Conservation (phyloP, 1,140 invertebrate genomes). For the Drosophila simulans region DNA sequence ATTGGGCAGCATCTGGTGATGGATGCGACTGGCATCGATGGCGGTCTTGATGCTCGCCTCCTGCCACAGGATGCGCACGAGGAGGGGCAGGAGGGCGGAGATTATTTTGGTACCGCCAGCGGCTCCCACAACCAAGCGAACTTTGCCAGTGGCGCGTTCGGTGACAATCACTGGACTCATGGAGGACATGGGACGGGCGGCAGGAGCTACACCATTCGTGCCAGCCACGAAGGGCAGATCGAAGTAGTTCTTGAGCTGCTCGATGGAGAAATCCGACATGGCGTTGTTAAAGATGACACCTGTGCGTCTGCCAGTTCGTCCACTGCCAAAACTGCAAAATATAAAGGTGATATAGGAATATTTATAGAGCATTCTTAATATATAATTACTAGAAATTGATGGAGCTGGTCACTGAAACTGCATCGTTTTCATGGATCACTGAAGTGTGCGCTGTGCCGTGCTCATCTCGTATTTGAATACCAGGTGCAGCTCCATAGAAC, state of each 20-base stretch:
- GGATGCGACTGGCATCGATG: conserved; percentile 92
- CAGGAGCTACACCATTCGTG: conserved; percentile 91
- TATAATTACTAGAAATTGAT: conserved; percentile 94
- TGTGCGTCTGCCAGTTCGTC: conserved; percentile 86
- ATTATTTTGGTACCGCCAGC: conserved; percentile 98
- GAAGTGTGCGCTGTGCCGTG: conserved; percentile 96
- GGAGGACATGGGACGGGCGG: conserved; percentile 95
- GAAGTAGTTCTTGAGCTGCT: conserved; percentile 91
- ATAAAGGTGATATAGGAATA: background rate
- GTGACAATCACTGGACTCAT: conserved; percentile 95
- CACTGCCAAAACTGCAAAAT: conserved; percentile 70
- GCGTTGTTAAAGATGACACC: conserved; percentile 97
- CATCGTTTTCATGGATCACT: conserved; percentile 94
- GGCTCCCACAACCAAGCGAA: conserved; percentile 93
- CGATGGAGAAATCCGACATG: conserved; percentile 97
- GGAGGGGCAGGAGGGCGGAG: conserved; percentile 90
- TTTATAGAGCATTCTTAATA: conserved; percentile 28
- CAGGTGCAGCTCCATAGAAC: conserved; percentile 88
- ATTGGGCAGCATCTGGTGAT: conserved; percentile 97
- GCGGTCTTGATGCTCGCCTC: conserved; percentile 91
- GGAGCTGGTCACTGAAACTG: conserved; percentile 96
- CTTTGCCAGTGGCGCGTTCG: conserved; percentile 89
- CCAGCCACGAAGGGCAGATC: conserved; percentile 89
- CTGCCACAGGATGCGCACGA: conserved; percentile 91
- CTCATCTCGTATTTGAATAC: conserved; percentile 86